Conservation (phyloP, 1,140 invertebrate genomes). For the Rhagoletis zephyria region DNA sequence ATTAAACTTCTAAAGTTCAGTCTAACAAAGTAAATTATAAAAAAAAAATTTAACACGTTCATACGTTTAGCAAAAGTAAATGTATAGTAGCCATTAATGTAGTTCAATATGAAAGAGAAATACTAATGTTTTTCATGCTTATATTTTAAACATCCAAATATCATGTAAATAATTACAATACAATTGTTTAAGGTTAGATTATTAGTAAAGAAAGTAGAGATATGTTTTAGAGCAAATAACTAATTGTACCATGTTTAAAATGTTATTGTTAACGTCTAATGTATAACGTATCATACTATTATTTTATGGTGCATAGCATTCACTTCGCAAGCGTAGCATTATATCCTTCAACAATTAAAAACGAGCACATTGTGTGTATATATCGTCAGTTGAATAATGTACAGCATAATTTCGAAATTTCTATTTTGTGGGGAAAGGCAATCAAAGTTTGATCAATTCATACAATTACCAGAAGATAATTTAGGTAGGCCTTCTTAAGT, state of each 20-base stretch:
- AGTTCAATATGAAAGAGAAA: constrained; percentile 29
- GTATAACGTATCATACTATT: neutral
- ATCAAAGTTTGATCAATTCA: too few species aligned
- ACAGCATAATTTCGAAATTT: too few species aligned
- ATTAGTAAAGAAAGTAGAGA: neutral
- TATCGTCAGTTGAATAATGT: too few species aligned
- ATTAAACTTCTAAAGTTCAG: neutral
- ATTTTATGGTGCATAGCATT: constrained; percentile 19
- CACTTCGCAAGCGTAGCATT: neutral
- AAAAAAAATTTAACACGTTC: constrained; percentile 2
- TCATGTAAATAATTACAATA: constrained; percentile 29
- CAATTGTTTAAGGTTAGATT: neutral
- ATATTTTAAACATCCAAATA: constrained; percentile 17
- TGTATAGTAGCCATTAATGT: constrained; percentile 1
- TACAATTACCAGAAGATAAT: too few species aligned
- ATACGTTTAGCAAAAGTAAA: constrained; percentile 35
- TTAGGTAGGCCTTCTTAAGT: too few species aligned
- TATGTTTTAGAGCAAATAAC: neutral
- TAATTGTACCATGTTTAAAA: constrained; percentile 24
- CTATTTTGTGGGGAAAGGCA: too few species aligned
- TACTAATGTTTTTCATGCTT: neutral
- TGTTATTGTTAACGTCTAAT: constrained; percentile 12
- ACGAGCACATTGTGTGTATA: too few species aligned
- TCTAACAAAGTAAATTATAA: constrained; percentile 49
- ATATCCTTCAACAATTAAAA: too few species aligned